Evolutionary conservation across 2,888 invertebrate species (phyloP), one percentile per base, ranked within the genome.

Genomic region (Lepidonotus clava): DNA sequence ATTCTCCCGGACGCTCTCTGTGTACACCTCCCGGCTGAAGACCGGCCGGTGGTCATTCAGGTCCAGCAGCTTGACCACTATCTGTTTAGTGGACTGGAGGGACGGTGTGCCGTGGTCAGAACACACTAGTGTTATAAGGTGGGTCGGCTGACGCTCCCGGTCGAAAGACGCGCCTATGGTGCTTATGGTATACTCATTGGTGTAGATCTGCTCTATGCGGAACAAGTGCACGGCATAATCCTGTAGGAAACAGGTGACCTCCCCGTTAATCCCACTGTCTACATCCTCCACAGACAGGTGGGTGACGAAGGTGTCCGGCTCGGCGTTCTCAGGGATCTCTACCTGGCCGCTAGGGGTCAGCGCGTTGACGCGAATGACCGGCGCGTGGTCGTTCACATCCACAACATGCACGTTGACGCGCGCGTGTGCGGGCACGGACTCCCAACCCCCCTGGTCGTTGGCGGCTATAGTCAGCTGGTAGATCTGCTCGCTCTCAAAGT

Each of bases 301-400:
- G 24, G 86, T 71, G 41, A 86, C 86, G 46, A 86, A 86, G 41
- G 56, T 56, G n/a, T 71, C 77, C 24, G 77, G 53, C 32, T 38
- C 46, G 1, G 86, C n/a, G 77, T 51, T 53, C 40, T 86, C 86
- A 5, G 83, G 61, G 34, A 84, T 61, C 38, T 86, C 32, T 21
- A 86, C 86, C 32, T 66, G 66, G n/a, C 77, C 53, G 14, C 51
- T 51, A 11, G 77, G n/a, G n/a, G 86, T 86, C 8, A 86, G 40
- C 5, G 86, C n/a, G 53, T 86, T 86, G 34, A 86, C 86, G 46
- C n/a, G 8, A 34, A 86, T 56, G 0, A 34, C 40, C n/a, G 86
- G 86, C 51, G 61, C 61, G 32, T 86, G 86, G 77, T 86, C 77
- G 32, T 86, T 86, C 14, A 86, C 56, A 38, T 86, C 86, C 6